These are phyloP conservation scores for Micronisus gabar DNA, from an alignment of 2,113 vertebrate species.

Conservation along the genomic window DNA sequence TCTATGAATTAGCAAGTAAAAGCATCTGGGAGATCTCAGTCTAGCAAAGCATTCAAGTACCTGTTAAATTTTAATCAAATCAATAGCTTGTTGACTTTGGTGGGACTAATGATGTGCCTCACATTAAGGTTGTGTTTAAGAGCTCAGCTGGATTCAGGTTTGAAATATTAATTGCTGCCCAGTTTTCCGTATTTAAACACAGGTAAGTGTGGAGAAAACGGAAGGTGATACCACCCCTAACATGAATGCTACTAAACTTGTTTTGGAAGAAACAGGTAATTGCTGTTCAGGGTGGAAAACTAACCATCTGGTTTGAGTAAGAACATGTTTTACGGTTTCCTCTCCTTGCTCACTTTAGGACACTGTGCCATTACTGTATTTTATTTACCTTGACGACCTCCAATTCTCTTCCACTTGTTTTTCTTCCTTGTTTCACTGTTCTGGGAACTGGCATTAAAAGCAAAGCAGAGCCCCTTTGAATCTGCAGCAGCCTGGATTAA, in stretches of 20 bases:
- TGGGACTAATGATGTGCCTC: not conserved
- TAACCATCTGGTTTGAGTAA: not conserved
- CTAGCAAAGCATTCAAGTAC: not conserved
- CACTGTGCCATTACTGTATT: not conserved
- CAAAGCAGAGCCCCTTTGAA: not conserved
- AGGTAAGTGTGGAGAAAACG: not conserved
- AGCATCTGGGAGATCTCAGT: not conserved
- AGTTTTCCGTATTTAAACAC: not conserved
- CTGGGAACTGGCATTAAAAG: slow-evolving; percentile 10
- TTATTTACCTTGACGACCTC: not conserved
- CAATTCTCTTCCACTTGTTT: not conserved
- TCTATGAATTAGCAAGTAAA: not conserved
- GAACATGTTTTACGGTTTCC: not conserved
- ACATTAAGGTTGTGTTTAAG: not conserved
- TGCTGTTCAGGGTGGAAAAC: not conserved
- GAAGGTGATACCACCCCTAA: not conserved
- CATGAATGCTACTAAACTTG: not conserved
- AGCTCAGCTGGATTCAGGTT: not conserved
- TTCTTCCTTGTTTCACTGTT: not conserved
- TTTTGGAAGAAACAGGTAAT: slow-evolving; percentile 2
- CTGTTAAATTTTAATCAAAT: slow-evolving; percentile 31
- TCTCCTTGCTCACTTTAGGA: not conserved
- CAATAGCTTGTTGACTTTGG: not conserved
- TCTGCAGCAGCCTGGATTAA: not conserved
- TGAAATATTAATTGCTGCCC: not conserved